A percentile compares a stretch with the other conserved stretches of the same genome.
phyloP scores from a whole-genome alignment of 2,113 vertebrate genomes.

The Himantopus leucocephalus region DNA sequence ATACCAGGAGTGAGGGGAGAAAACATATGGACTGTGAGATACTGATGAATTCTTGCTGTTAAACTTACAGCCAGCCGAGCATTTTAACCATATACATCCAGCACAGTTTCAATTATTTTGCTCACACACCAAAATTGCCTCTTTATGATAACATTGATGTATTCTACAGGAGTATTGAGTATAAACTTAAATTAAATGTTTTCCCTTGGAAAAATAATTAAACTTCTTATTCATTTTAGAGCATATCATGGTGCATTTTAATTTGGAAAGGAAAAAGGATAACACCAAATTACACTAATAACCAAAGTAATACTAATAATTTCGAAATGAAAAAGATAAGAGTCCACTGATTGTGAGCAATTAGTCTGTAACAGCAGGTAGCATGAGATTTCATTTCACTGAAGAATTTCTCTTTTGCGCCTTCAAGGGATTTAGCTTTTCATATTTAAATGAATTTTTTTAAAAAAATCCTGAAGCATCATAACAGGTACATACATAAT shows the following conservation, averaged over 20 bases:
- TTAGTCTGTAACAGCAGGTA: constrained; percentile 56
- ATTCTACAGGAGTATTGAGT: background rate
- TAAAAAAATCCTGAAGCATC: background rate
- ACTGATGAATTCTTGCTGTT: background rate
- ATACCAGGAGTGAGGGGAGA: background rate
- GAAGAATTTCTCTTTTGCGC: background rate
- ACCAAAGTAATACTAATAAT: constrained; percentile 47
- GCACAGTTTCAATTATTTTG: background rate
- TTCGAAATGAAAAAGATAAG: constrained; percentile 51
- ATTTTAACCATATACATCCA: background rate
- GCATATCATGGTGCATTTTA: constrained; percentile 12
- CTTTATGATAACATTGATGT: background rate
- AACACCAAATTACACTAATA: constrained; percentile 48
- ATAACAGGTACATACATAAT: background rate
- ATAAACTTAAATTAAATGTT: constrained; percentile 32
- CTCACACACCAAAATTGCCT: background rate
- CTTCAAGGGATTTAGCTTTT: background rate
- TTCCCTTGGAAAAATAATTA: constrained; percentile 62
- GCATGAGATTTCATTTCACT: constrained; percentile 36
- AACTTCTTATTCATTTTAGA: constrained; percentile 18
- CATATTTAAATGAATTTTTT: background rate
- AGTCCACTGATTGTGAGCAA: constrained; percentile 41
- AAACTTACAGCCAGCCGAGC: background rate
- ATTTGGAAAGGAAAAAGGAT: constrained; percentile 21
- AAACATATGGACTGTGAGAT: background rate